Conservation (phyloP, 2,113 vertebrate species). For the Mellivora capensis region DNA sequence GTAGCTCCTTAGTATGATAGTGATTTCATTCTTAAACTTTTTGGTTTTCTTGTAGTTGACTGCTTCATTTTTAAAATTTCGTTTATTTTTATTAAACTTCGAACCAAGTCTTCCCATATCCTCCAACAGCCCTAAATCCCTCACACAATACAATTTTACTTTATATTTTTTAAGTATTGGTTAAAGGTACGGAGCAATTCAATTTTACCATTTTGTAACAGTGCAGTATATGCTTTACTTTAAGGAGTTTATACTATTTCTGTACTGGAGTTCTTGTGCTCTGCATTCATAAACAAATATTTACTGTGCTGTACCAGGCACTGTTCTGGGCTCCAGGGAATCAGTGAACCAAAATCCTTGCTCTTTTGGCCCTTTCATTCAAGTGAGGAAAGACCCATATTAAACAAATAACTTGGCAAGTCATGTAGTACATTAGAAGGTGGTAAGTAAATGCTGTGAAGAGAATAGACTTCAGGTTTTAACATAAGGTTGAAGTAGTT, state of each 20-base stretch:
- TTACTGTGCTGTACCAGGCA: neutral
- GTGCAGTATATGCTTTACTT: neutral
- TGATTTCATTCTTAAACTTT: neutral
- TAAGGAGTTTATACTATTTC: neutral
- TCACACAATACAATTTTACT: conserved; percentile 1
- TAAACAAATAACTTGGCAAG: neutral
- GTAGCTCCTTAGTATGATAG: neutral
- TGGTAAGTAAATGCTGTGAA: neutral
- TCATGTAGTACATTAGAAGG: neutral
- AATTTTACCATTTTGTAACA: neutral
- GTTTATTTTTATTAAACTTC: neutral
- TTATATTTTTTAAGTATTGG: neutral
- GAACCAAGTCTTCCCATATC: neutral
- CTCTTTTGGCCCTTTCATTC: neutral
- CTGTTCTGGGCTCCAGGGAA: neutral
- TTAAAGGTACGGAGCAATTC: neutral
- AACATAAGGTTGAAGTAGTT: neutral
- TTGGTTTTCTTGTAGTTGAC: neutral
- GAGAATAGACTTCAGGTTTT: neutral
- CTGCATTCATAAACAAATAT: neutral
- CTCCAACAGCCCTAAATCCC: neutral
- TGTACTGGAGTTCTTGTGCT: neutral
- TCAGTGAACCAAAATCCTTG: neutral
- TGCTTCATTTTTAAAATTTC: neutral
- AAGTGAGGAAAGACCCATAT: neutral